Percentiles rank a stretch among this genome's conserved stretches.
These are phyloP conservation scores for Misgurnus anguillicaudatus DNA, from an alignment of 2,113 vertebrate species.

Conservation along the genomic window DNA sequence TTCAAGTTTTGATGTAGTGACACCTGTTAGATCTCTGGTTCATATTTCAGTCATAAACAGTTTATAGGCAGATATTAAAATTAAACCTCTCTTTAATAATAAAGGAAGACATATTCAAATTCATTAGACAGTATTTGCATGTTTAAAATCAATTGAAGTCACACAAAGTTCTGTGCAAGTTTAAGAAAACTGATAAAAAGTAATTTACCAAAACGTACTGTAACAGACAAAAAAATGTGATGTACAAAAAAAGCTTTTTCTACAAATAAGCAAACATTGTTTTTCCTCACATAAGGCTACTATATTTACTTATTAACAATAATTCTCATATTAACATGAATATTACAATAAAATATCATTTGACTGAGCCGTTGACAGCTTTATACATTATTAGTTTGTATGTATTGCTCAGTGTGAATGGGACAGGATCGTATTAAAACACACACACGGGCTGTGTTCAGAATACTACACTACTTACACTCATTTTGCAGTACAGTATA, in stretches of 20 bases:
- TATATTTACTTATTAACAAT: constrained; percentile 31
- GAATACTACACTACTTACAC: background rate
- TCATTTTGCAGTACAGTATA: background rate
- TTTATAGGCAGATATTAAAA: background rate
- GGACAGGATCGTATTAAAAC: no score
- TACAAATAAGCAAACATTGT: constrained; percentile 1
- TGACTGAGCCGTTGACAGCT: background rate
- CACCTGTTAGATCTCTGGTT: no score
- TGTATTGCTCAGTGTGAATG: background rate
- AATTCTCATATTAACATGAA: constrained; percentile 28
- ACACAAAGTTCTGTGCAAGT: background rate
- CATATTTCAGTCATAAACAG: background rate
- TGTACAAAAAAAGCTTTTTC: constrained; percentile 10
- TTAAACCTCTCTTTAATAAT: background rate
- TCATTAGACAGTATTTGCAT: background rate
- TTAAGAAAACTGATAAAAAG: constrained; percentile 1
- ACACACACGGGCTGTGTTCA: background rate
- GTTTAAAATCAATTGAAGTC: no score
- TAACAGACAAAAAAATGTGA: background rate
- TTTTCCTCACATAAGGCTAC: constrained; percentile 26
- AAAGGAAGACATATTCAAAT: constrained; percentile 23
- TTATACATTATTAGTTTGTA: background rate
- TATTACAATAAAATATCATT: background rate
- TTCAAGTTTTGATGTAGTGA: no score
- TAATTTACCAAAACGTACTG: constrained; percentile 2